Evolutionary conservation across 2,888 invertebrate genomes (phyloP).

Genomic region (Spodoptera picta): DNA sequence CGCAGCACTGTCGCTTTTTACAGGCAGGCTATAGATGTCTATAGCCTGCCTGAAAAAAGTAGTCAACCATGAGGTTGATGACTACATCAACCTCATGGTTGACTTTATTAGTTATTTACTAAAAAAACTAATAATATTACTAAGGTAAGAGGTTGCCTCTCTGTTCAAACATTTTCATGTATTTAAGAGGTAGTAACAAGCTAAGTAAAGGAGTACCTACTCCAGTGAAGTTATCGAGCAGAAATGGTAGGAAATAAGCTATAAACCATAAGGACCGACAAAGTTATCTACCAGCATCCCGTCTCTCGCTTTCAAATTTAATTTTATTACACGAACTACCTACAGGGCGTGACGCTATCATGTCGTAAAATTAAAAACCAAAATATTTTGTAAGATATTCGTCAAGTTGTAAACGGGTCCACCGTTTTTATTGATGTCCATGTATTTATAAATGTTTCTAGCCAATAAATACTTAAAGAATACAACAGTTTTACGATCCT

Average conservation of each 20-base stretch:
- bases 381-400: constrained; percentile 64
- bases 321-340: constrained; percentile 57
- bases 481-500: constrained; percentile 66
- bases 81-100: no score
- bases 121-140: no score
- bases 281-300: constrained; percentile 54
- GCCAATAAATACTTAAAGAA: constrained; percentile 62
- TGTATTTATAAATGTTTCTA: constrained; percentile 74
- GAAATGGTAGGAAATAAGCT: constrained; percentile 50
- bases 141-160: no score
- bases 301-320: constrained; percentile 54
- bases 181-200: no score
- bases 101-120: no score
- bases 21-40: no score
- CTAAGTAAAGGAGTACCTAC: no score
- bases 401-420: constrained; percentile 72
- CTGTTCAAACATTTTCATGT: no score
- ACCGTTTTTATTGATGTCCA: constrained; percentile 72
- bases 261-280: constrained; percentile 53
- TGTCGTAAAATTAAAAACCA: constrained; percentile 60
- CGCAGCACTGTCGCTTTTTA: no score
- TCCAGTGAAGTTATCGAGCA: no score
- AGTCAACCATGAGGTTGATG: no score
- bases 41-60: no score
- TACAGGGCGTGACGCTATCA: constrained; percentile 55